phyloP scores from a whole-genome alignment of 1,140 invertebrate species.

The Caenorhabditis briggsae region DNA sequence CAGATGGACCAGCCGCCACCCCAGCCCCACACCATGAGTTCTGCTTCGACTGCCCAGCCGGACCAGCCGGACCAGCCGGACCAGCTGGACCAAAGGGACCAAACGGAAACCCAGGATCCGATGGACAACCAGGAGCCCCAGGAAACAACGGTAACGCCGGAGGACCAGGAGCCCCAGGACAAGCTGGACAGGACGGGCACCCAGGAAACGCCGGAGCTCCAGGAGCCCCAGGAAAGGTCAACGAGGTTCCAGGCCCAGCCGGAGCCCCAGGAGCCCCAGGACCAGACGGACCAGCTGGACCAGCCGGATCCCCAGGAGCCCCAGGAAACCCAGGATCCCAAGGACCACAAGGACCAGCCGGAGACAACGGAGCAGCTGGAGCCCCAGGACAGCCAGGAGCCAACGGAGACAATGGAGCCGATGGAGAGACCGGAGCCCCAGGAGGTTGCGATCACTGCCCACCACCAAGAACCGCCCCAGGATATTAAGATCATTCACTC shows the following conservation, averaged over 20 bases:
- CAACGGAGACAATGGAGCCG: slow-evolving; percentile 61
- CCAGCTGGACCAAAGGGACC: slow-evolving; percentile 62
- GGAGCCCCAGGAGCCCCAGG: slow-evolving; percentile 61
- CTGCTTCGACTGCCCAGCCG: slow-evolving; percentile 71
- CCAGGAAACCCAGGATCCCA: slow-evolving; percentile 57
- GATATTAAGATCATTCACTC: slow-evolving; percentile 61
- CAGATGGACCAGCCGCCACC: slow-evolving; percentile 64
- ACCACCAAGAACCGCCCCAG: slow-evolving; percentile 66
- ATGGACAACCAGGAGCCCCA: slow-evolving; percentile 62
- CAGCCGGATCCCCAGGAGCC: slow-evolving; percentile 58
- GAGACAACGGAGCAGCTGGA: slow-evolving; percentile 62
- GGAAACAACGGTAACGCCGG: slow-evolving; percentile 59
- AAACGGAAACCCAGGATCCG: slow-evolving; percentile 59
- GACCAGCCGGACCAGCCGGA: slow-evolving; percentile 66
- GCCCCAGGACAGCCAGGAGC: slow-evolving; percentile 58
- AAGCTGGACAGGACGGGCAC: slow-evolving; percentile 58
- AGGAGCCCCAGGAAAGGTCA: slow-evolving; percentile 59
- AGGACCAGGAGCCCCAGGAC: slow-evolving; percentile 55
- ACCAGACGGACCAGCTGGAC: slow-evolving; percentile 59
- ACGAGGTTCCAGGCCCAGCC: slow-evolving; percentile 59
- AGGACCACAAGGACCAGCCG: slow-evolving; percentile 61
- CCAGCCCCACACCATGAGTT: slow-evolving; percentile 64
- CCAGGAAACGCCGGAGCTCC: slow-evolving; percentile 62
- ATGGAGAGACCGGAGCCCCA: slow-evolving; percentile 62
- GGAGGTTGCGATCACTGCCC: slow-evolving; percentile 67